Evolutionary conservation across 2,113 vertebrate genomes (phyloP).

Genomic region (Nicator chloris): DNA sequence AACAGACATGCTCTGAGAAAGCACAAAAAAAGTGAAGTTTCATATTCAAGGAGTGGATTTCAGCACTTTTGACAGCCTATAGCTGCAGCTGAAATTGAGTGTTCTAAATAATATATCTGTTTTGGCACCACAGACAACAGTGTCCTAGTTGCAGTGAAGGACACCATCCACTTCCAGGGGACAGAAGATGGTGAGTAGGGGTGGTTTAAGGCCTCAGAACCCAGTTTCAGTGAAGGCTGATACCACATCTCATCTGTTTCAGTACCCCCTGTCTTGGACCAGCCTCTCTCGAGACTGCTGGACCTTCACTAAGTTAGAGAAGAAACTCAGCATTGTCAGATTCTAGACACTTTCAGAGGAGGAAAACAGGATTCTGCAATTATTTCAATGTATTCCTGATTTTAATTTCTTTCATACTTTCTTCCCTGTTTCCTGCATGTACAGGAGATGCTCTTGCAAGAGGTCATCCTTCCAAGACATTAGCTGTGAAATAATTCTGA

Average conservation of each 20-base stretch:
- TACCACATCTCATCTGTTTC: background rate
- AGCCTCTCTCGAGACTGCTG: background rate
- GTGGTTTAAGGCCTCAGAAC: background rate
- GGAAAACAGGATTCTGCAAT: background rate
- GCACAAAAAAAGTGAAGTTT: background rate
- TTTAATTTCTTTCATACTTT: background rate
- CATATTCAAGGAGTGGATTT: background rate
- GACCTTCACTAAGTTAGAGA: background rate
- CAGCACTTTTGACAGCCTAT: background rate
- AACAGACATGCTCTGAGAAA: background rate
- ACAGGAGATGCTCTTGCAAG: background rate
- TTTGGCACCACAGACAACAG: background rate
- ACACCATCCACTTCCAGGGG: background rate
- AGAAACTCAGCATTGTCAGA: background rate
- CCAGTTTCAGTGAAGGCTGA: background rate
- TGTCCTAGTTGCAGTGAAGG: background rate
- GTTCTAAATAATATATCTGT: background rate
- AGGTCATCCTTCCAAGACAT: background rate
- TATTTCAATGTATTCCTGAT: background rate
- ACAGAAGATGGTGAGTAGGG: background rate
- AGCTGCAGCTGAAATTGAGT: background rate
- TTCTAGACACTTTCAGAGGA: background rate
- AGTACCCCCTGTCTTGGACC: background rate
- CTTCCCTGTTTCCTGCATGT: background rate
- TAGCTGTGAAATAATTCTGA: background rate